phyloP scores from a whole-genome alignment of 2,797 vertebrate genomes.

The Diplodus sargus region DNA sequence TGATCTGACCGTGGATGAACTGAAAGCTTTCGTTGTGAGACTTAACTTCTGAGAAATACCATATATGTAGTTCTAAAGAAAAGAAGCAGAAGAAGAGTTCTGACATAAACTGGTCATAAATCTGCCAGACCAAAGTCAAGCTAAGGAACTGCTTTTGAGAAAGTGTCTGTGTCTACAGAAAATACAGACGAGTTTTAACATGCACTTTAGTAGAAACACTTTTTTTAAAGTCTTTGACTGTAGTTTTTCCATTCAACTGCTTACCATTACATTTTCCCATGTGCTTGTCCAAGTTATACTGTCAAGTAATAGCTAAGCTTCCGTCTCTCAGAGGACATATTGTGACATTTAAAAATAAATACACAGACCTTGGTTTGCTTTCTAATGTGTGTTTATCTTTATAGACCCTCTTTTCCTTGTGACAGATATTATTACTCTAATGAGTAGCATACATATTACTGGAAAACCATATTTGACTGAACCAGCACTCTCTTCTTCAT shows the following conservation, averaged over 20 bases:
- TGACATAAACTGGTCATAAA: not conserved
- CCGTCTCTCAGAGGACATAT: not conserved
- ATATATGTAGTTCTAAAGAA: not conserved
- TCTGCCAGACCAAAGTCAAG: not conserved
- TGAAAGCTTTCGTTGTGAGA: not conserved
- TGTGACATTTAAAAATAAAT: not conserved
- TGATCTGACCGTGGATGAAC: not conserved
- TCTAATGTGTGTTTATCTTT: constrained; percentile 8
- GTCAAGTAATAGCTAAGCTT: not conserved
- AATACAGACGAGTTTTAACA: not conserved
- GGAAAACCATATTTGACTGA: not conserved
- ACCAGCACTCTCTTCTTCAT: not conserved
- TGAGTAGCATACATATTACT: not conserved
- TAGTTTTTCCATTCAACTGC: not conserved
- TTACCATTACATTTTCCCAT: not conserved
- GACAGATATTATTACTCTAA: not conserved
- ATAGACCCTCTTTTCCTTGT: not conserved
- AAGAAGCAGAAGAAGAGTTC: not conserved
- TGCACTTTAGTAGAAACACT: not conserved
- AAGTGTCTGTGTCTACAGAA: not conserved
- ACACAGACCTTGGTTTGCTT: not conserved
- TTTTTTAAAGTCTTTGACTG: not conserved
- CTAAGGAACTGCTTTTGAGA: not conserved
- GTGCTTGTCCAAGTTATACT: not conserved
- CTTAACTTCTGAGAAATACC: not conserved